These are phyloP conservation scores for Triops longicaudatus DNA, from an alignment of 1,140 invertebrate species.

Conservation along the genomic window DNA sequence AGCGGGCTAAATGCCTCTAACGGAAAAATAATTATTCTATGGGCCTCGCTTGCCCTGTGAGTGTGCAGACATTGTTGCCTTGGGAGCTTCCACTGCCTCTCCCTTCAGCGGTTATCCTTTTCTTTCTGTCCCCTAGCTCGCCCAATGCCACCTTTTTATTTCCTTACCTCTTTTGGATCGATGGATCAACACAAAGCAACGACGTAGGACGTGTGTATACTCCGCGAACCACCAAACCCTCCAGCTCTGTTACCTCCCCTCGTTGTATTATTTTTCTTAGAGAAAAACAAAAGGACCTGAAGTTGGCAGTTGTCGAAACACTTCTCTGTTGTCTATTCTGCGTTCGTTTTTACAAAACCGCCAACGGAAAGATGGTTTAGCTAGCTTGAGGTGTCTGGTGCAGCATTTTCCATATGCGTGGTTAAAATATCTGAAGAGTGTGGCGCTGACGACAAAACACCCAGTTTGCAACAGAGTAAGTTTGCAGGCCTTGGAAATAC, in stretches of 20 bases:
- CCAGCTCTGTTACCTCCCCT: background rate
- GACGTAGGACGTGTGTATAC: conserved; percentile 11
- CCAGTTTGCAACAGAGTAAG: background rate
- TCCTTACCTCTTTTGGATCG: conserved; percentile 14
- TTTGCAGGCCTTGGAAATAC: background rate
- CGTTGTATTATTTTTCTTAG: background rate
- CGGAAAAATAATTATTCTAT: conserved; percentile 13
- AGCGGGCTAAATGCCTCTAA: background rate
- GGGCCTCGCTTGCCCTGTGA: background rate
- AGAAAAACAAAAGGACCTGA: background rate
- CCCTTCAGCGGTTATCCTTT: conserved; percentile 11
- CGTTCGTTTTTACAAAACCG: background rate
- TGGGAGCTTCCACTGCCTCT: background rate
- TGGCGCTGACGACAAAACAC: background rate
- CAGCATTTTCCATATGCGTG: background rate
- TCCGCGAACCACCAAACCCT: background rate
- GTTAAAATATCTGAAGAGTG: background rate
- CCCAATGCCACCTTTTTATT: conserved; percentile 9
- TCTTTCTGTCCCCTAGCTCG: background rate
- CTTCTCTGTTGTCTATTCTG: background rate
- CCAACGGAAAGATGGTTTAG: background rate
- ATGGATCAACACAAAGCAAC: conserved; percentile 15
- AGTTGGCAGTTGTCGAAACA: background rate
- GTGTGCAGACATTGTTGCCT: background rate
- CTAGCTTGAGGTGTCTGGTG: background rate